These are phyloP conservation scores for Platycercus adscitus DNA, from an alignment of 2,113 vertebrate genomes.

Conservation along the genomic window DNA sequence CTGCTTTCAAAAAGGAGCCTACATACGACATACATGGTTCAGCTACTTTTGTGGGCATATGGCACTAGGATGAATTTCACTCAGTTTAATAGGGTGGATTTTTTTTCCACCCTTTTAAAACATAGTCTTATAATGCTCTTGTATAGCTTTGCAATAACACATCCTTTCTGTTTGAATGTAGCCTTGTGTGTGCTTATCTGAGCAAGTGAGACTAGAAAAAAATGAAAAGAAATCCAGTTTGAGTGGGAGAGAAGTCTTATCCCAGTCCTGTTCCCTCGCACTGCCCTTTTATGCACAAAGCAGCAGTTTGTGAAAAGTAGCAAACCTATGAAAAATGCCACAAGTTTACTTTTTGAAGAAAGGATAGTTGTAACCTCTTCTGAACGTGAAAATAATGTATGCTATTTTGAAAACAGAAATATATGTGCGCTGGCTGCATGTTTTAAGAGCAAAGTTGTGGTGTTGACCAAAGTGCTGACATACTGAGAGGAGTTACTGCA, in stretches of 20 bases:
- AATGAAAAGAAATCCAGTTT: not conserved
- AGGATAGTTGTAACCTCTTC: slow-evolving; percentile 10
- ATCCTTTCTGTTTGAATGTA: not conserved
- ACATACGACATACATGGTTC: fast-evolving
- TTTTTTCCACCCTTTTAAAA: not conserved
- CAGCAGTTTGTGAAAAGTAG: slow-evolving; percentile 66
- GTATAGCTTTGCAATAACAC: not conserved
- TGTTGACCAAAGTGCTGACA: not conserved
- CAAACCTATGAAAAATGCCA: slow-evolving; percentile 65
- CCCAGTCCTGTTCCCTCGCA: not conserved
- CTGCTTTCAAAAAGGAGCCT: not conserved
- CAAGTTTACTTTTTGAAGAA: slow-evolving; percentile 40
- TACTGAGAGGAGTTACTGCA: not conserved
- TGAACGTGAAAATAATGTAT: not conserved
- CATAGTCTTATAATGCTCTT: not conserved
- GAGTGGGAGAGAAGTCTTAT: not conserved
- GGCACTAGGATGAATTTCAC: not conserved
- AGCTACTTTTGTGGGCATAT: not conserved
- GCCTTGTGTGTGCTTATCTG: not conserved
- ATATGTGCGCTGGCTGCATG: not conserved
- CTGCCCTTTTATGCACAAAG: not conserved
- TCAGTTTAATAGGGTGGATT: not conserved
- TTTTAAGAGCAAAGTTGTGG: not conserved
- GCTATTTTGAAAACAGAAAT: not conserved
- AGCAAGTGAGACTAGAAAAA: not conserved